phyloP scores from a whole-genome alignment of 2,888 invertebrate genomes.

The Drosophila neoperkinsi region DNA sequence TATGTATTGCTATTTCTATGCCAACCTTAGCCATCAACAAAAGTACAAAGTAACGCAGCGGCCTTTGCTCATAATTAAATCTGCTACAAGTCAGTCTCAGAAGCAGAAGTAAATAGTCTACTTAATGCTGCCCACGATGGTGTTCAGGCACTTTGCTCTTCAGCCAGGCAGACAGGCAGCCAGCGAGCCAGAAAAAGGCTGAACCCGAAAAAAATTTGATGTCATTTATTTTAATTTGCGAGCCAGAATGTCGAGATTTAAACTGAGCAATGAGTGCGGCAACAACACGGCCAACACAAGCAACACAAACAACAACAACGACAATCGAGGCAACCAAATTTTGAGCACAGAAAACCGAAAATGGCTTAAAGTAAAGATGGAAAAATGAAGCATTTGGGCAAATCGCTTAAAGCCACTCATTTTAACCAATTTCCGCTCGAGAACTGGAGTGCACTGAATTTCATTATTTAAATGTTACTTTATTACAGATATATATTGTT shows the following conservation, averaged over 20 bases:
- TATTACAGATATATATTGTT: background rate
- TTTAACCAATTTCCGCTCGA: conserved; percentile 13
- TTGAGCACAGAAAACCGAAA: background rate
- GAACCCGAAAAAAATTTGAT: conserved; percentile 50
- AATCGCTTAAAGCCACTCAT: conserved; percentile 23
- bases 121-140: conserved; percentile 48
- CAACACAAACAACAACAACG: background rate
- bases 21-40: conserved; percentile 22
- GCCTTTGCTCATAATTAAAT: conserved; percentile 65
- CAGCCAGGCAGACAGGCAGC: conserved; percentile 4
- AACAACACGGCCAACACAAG: conserved; percentile 25
- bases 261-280: conserved; percentile 53
- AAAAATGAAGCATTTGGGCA: conserved; percentile 9
- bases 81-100: conserved; percentile 39
- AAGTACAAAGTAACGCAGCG: conserved; percentile 25
- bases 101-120: conserved; percentile 58
- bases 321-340: conserved; percentile 9
- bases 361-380: conserved; percentile 14
- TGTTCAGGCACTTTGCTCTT: conserved; percentile 31
- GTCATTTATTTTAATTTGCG: conserved; percentile 73
- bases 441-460: conserved; percentile 4
- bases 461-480: background rate
- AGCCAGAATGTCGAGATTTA: conserved; percentile 62
- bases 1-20: too few relatives aligned
- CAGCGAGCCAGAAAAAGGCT: conserved; percentile 26